phyloP scores from a whole-genome alignment of 2,888 invertebrate genomes.

The Linnaemya vulpina region DNA sequence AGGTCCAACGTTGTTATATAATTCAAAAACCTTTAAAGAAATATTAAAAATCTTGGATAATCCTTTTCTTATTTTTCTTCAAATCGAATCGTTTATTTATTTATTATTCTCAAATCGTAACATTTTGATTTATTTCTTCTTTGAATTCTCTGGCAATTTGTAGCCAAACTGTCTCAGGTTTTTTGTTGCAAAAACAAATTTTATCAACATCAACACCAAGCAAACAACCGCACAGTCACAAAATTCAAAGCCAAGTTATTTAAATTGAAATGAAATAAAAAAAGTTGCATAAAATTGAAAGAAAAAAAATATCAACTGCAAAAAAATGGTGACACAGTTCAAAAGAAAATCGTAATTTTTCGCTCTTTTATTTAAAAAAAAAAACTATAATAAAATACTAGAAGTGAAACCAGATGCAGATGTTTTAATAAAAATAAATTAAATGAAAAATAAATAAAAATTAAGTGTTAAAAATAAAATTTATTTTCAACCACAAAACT shows the following conservation, averaged over 20 bases:
- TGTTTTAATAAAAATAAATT: conserved; percentile 52
- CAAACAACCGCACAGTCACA: conserved; percentile 24
- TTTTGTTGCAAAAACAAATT: conserved; percentile 42
- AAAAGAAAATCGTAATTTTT: conserved; percentile 62
- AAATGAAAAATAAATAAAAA: conserved; percentile 36
- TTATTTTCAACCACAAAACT: conserved; percentile 58
- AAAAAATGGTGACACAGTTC: conserved; percentile 66
- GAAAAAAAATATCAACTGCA: conserved; percentile 22
- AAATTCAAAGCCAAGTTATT: conserved; percentile 65
- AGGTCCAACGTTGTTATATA: too few relatives aligned
- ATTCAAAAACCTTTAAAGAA: background rate
- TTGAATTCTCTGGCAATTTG: conserved; percentile 51
- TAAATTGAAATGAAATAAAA: conserved; percentile 50
- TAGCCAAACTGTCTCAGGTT: conserved; percentile 66
- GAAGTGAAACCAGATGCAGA: conserved; percentile 60
- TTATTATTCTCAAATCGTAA: conserved; percentile 3
- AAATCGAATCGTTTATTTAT: background rate
- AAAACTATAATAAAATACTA: conserved; percentile 22
- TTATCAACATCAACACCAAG: conserved; percentile 6
- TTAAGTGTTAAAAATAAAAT: conserved; percentile 59
- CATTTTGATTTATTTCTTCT: conserved; percentile 39
- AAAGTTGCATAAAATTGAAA: conserved; percentile 32
- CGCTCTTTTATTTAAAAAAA: background rate
- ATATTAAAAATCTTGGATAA: conserved; percentile 6
- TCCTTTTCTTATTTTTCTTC: background rate